phyloP scores from a whole-genome alignment of 2,113 vertebrate genomes.

The Acinonyx jubatus region DNA sequence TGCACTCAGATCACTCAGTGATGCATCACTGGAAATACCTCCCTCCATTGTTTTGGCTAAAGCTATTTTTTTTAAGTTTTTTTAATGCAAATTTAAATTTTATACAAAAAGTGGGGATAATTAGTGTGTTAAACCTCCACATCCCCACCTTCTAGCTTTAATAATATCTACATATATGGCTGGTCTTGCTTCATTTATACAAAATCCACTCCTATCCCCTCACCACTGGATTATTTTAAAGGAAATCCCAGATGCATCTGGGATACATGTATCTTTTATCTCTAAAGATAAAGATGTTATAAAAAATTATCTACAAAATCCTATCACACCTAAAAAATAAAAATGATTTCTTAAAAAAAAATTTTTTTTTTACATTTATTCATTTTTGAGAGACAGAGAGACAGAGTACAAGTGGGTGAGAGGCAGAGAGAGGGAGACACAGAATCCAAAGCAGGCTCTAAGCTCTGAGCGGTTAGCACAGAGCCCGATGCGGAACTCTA shows the following conservation, averaged over 20 bases:
- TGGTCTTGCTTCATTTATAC: background rate
- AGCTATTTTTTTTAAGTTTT: background rate
- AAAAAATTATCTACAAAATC: background rate
- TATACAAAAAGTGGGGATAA: background rate
- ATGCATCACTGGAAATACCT: background rate
- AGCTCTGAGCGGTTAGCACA: no score
- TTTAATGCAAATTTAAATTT: slow-evolving; percentile 22
- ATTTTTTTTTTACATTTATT: no score
- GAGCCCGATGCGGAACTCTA: no score
- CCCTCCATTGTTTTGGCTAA: background rate
- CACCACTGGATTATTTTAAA: background rate
- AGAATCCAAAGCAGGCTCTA: no score
- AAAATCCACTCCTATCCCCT: background rate
- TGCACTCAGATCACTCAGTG: background rate
- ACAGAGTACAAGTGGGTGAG: no score
- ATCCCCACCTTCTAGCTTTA: background rate
- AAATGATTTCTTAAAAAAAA: background rate
- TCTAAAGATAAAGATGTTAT: background rate
- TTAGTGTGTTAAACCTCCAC: background rate
- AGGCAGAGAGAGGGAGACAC: no score
- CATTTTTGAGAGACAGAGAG: no score
- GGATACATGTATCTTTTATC: background rate
- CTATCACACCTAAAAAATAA: background rate
- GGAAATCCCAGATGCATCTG: background rate
- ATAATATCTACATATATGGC: background rate